These are phyloP conservation scores for Campoplex nolae DNA, from an alignment of 2,888 invertebrate species.

Conservation along the genomic window DNA sequence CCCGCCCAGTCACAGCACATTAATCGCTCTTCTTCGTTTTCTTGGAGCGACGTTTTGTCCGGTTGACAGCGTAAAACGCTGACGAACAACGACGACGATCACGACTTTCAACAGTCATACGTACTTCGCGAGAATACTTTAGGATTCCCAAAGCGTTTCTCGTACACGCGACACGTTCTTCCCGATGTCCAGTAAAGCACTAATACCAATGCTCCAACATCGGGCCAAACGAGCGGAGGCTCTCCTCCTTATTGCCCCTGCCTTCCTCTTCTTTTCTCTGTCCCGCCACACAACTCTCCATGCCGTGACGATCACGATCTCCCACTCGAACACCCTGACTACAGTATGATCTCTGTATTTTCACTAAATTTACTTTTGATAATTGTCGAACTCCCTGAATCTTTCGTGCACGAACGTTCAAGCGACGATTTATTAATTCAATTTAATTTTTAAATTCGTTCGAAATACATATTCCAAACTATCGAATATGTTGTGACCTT, in stretches of 20 bases:
- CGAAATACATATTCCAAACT: background rate
- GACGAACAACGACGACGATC: constrained; percentile 44
- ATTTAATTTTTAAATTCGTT: background rate
- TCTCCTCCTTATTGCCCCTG: constrained; percentile 52
- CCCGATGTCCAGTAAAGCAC: constrained; percentile 61
- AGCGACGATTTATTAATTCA: background rate
- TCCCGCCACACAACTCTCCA: constrained; percentile 52
- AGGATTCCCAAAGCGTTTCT: constrained; percentile 21
- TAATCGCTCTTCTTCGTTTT: constrained; percentile 24
- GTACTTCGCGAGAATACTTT: constrained; percentile 16
- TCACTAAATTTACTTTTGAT: background rate
- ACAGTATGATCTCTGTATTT: constrained; percentile 57
- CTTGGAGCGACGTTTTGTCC: constrained; percentile 50
- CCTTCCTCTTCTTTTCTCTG: constrained; percentile 53
- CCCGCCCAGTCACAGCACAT: constrained; percentile 50
- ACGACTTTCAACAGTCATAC: constrained; percentile 41
- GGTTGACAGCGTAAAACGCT: constrained; percentile 61
- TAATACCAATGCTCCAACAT: constrained; percentile 55
- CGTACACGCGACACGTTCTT: constrained; percentile 17
- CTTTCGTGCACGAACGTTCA: background rate
- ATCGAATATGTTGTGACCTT: background rate
- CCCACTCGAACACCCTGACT: constrained; percentile 51
- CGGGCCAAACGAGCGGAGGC: constrained; percentile 50
- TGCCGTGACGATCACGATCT: constrained; percentile 62
- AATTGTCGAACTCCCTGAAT: background rate